These are phyloP conservation scores for Channa maculata DNA, from an alignment of 2,113 vertebrate species.

Conservation along the genomic window DNA sequence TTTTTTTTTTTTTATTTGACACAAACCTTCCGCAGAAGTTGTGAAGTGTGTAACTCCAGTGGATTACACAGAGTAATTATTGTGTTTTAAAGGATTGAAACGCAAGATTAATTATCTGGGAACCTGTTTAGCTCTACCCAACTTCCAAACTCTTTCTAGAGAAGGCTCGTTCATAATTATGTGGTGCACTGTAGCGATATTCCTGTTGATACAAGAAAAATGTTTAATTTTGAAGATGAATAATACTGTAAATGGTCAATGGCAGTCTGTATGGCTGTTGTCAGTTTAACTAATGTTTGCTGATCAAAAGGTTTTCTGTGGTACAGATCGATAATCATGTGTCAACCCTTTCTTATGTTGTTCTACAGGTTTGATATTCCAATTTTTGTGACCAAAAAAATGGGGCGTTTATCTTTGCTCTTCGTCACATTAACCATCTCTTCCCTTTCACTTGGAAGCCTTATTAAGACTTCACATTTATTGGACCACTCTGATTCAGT, in stretches of 20 bases:
- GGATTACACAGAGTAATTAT: constrained; percentile 38
- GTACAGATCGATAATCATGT: neutral
- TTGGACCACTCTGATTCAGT: constrained; percentile 1
- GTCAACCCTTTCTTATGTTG: neutral
- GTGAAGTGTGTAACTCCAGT: constrained; percentile 7
- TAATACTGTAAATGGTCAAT: neutral
- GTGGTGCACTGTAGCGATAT: neutral
- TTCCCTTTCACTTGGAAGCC: constrained; percentile 45
- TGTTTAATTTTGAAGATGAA: no score
- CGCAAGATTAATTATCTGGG: constrained; percentile 16
- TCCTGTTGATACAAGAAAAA: neutral
- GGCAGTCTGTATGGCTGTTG: neutral
- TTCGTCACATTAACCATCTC: constrained; percentile 27
- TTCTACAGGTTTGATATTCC: constrained; percentile 44
- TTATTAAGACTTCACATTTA: constrained; percentile 36
- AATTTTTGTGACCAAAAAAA: constrained; percentile 25
- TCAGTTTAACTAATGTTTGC: neutral
- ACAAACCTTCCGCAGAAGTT: constrained; percentile 19
- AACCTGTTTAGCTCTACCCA: constrained; percentile 10
- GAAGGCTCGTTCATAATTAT: constrained; percentile 4
- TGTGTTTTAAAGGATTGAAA: constrained; percentile 42
- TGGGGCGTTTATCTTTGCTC: constrained; percentile 40
- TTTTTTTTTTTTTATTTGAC: constrained; percentile 22
- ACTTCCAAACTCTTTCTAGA: neutral
- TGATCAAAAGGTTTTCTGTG: neutral